Base-by-base conservation (phyloP, 2,797 vertebrate species). In the Enteromius viviparus region DNA sequence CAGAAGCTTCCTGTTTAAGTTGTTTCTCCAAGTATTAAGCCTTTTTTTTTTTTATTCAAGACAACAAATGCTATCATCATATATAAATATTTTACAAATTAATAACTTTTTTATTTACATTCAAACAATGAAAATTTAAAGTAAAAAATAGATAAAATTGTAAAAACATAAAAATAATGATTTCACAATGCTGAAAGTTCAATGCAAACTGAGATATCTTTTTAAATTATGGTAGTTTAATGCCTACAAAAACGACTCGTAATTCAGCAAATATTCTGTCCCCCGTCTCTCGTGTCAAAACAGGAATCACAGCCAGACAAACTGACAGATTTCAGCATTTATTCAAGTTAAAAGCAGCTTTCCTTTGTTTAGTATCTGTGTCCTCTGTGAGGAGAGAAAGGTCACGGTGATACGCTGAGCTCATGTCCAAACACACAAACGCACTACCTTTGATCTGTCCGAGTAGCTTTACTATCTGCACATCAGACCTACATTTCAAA, bases 391-490 rank as follows among this genome's bases (percentile, higher is more conserved):
- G 66, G 45, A 75, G 26, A 79, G 62, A 79, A 81, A 79, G 76
- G 85, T 86, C 80, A 80, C 2, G 11, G 62, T 40, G 81, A 78
- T 66, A 42, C 10, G n/a, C 65, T 12, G 21, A 68, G 32, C 49
- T 26, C n/a, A 69, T 80, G 65, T 58, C 65, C 65, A 80, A 80
- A 58, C 78, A 80, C 64, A 47, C 65, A 66, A 86, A 29, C 15
- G 2, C 69, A 26, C 40, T 42, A 53, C 76, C 85, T 86, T 75
- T 83, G 80, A 87, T 76, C 83, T 81, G 78, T 86, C 80, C 80
- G 55, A 76, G 82, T 49, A 84, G 68, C 80, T 89, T 81, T 19
- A 87, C 87, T 84, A 89, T 89, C 90, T 82, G 85, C 78, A 84
- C 89, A 70, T 85, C 29, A 74, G 62, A 47, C 37, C 45, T 55